Evolutionary conservation across 2,113 vertebrate species (phyloP).

Genomic region (Dipodomys spectabilis): DNA sequence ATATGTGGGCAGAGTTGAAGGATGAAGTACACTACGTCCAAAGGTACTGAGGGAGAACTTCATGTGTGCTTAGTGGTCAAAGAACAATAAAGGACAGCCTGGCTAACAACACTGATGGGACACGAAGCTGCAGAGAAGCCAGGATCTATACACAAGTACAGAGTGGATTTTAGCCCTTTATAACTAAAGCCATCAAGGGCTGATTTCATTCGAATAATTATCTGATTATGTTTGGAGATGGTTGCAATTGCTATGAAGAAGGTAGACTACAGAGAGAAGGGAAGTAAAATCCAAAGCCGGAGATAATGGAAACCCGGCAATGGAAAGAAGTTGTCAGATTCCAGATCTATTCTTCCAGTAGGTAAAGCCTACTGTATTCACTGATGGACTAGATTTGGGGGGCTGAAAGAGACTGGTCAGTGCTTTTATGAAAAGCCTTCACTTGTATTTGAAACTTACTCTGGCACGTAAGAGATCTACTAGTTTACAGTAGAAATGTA

Average conservation of each 20-base stretch:
- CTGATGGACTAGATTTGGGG: background rate
- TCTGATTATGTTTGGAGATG: background rate
- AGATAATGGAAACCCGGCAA: background rate
- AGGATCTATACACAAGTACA: background rate
- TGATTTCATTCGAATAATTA: background rate
- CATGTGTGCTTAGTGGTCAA: background rate
- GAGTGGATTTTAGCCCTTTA: background rate
- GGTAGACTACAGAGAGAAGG: background rate
- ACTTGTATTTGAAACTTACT: background rate
- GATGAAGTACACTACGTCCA: background rate
- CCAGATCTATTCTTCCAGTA: background rate
- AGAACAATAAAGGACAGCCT: background rate
- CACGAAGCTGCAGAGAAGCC: background rate
- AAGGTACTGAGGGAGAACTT: background rate
- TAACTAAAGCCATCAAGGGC: background rate
- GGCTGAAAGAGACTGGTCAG: background rate
- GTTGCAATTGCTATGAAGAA: background rate
- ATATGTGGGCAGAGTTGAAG: background rate
- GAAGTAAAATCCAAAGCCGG: background rate
- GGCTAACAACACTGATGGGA: background rate
- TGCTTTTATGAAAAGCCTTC: background rate
- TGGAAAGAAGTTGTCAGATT: background rate
- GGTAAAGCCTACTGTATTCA: background rate
- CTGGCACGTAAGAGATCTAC: background rate
- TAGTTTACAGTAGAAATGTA: background rate